Evolutionary conservation across 2,113 vertebrate genomes (phyloP), one percentile per base, ranked within the genome.

Genomic region (Prietella phreatophila): DNA sequence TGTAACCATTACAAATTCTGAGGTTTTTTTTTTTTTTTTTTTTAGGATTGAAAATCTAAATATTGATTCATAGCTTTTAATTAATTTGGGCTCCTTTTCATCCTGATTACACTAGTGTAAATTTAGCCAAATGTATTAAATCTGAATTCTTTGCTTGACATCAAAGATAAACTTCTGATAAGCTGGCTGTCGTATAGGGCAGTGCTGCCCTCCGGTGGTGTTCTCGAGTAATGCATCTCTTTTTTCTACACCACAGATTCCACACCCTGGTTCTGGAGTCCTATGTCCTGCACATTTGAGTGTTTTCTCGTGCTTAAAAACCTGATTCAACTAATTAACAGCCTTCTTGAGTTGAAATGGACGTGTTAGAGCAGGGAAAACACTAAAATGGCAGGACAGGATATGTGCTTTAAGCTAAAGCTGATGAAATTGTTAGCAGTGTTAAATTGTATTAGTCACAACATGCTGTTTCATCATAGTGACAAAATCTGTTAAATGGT

Each of bases 191-290:
- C 7, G 11, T 42, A 73, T 11, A 81, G 73, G n/a, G 60, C 13
- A 33, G 3, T 81, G 67, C 30, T 60, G 50, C 63, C 88, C 71
- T 81, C 88, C 84, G 20, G 88, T 89, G 88, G 85, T 36, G 58
- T 20, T 53, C 4, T 22, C 0, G 22, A 50, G n/a, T 71, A 58
- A 36, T 86, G 60, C 39, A 78, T 22, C 27, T n/a, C 22, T 50
- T 13, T 75, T 42, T 20, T 10, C 19, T 0, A 76, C 42, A 22
- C 22, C 10, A 3, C 39, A 36, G 15, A 30, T 36, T 19, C 67
- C 6, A 15, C 19, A 8, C 30, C 30, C 15, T 33, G 65, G 42
- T 17, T 47, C 3, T 9, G 0, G 65, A 30, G 36, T 58, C 9
- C 73, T 10, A 27, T 76, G 39, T 27, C 4, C 8, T 76, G 73